phyloP scores from a whole-genome alignment of 2,113 vertebrate genomes.

The Pelusios castaneus region DNA sequence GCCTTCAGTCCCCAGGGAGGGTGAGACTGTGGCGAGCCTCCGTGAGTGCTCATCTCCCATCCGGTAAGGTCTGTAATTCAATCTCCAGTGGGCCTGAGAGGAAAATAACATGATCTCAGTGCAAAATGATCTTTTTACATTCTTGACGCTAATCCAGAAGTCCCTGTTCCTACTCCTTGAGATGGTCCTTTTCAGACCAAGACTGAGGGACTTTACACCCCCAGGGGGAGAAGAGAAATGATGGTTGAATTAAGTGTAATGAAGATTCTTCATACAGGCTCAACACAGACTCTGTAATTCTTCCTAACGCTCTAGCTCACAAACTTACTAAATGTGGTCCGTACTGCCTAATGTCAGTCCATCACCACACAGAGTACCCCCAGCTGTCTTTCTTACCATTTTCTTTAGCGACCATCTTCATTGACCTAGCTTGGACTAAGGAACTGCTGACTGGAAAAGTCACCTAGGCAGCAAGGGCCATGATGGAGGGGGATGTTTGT shows the following conservation, averaged over 20 bases:
- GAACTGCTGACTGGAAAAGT: background rate
- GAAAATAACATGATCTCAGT: background rate
- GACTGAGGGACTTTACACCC: background rate
- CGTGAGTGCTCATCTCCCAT: background rate
- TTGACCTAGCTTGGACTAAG: background rate
- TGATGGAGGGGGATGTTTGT: background rate
- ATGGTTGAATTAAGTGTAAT: background rate
- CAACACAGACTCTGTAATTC: background rate
- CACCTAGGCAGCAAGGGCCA: background rate
- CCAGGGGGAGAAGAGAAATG: background rate
- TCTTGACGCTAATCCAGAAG: background rate
- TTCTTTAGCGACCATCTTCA: background rate
- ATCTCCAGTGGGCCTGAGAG: background rate
- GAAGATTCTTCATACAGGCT: background rate
- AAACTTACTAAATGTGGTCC: background rate
- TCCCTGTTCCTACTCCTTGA: background rate
- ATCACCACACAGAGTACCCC: background rate
- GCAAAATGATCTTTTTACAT: background rate
- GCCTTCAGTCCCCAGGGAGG: background rate
- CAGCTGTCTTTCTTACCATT: fast-evolving
- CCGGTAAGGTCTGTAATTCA: background rate
- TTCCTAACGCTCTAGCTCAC: background rate
- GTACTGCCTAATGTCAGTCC: background rate
- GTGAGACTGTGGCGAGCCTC: background rate
- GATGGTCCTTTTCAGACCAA: background rate